Evolutionary conservation across 2,888 invertebrate species (phyloP), one percentile per base, ranked within the genome.

Genomic region (Camponotus fellah): DNA sequence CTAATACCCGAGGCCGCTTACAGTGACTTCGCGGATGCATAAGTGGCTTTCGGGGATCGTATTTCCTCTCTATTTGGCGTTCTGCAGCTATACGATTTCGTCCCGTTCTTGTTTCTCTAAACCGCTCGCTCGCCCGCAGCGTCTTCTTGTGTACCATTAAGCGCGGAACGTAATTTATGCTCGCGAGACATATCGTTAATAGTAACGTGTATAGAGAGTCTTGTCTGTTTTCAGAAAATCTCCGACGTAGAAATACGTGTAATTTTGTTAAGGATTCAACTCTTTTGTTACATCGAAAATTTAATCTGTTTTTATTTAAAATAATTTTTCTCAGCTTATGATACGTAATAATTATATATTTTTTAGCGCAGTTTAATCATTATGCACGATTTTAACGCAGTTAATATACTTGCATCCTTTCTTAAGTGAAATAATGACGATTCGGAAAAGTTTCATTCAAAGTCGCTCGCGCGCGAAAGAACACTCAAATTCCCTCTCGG

Each of bases 351-450:
- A 53, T 53, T 53, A n/a, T n/a, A 0, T 8, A 26, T 53, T 1
- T 2, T n/a, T 0, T 8, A 26, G 65, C 84, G 82, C 2, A 85
- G 79, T 87, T 26, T 81, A 89, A 88, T 89, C 71, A 85, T 89
- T 83, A 86, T 84, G 74, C 71, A 83, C 80, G 80, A 89, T 87
- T 82, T 83, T 69, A 68, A 76, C 79, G 87, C 85, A 83, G 84
- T 88, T 26, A 84, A 88, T 86, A 88, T 82, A 68, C 85, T 88
- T 85, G 85, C 81, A 86, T 83, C 82, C 84, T 85, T 87, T 68
- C 76, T 26, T 26, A n/a, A n/a, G 62, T 80, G 71, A 83, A 85
- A 68, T 88, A 90, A 90, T 88, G 81, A 84, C 86, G 87, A 75
- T 82, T 74, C 64, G 49, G 69, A 81, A 81, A 85, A 80, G 77